Percentiles rank a stretch among this genome's conserved stretches.
These are phyloP conservation scores for Phragmatobia fuliginosa DNA, from an alignment of 2,888 invertebrate genomes.

Conservation along the genomic window DNA sequence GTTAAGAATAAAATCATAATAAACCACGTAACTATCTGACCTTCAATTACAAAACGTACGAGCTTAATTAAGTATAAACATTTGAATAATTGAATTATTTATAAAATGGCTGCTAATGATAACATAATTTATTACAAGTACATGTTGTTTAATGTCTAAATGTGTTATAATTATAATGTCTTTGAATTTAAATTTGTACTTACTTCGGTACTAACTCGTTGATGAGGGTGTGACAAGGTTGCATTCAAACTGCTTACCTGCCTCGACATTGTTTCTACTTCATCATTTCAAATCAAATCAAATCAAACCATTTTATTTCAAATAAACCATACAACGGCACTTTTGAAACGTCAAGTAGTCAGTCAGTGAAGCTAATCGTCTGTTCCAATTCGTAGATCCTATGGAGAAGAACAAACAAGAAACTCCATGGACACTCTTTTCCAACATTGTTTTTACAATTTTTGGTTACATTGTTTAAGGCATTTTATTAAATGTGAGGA, in stretches of 20 bases:
- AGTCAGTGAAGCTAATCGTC: too few relatives aligned
- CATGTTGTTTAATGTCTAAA: constrained; percentile 6
- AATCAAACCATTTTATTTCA: too few relatives aligned
- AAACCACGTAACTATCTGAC: constrained; percentile 1
- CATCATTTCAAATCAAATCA: too few relatives aligned
- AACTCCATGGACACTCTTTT: too few relatives aligned
- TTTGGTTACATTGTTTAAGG: too few relatives aligned
- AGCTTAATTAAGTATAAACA: constrained; percentile 9
- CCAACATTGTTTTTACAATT: too few relatives aligned
- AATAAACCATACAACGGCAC: too few relatives aligned
- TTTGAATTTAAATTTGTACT: not conserved
- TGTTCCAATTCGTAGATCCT: too few relatives aligned
- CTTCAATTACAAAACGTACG: constrained; percentile 9
- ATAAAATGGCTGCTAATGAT: constrained; percentile 8
- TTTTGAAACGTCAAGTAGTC: too few relatives aligned
- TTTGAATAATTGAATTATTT: constrained; percentile 22
- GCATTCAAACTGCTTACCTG: not conserved
- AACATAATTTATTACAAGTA: constrained; percentile 13
- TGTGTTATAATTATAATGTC: constrained; percentile 19
- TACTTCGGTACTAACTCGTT: not conserved
- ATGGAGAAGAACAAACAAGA: too few relatives aligned
- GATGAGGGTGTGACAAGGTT: constrained; percentile 3
- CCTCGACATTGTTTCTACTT: too few relatives aligned
- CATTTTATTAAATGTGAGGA: too few relatives aligned
- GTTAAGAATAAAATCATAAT: constrained; percentile 7